These are phyloP conservation scores for Balanococcus diminutus DNA, from an alignment of 2,888 invertebrate genomes.

Conservation along the genomic window DNA sequence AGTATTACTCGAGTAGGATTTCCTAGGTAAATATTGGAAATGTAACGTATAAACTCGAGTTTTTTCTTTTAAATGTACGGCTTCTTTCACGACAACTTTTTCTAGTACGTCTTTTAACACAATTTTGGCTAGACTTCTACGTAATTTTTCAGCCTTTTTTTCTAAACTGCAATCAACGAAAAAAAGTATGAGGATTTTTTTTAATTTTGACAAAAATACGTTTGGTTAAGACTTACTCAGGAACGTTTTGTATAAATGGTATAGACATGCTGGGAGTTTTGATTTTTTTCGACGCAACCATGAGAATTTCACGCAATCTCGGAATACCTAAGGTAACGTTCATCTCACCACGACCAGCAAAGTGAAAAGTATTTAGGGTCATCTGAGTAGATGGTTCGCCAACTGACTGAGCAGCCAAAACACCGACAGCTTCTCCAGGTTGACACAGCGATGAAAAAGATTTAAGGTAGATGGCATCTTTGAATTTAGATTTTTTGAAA, in stretches of 20 bases:
- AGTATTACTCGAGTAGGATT: constrained; percentile 57
- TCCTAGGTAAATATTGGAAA: constrained; percentile 56
- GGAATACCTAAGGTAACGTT: constrained; percentile 99
- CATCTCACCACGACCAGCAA: constrained; percentile 99
- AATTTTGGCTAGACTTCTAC: constrained; percentile 77
- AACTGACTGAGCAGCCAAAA: constrained; percentile 95
- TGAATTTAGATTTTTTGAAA: constrained; percentile 47
- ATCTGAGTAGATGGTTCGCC: constrained; percentile 99
- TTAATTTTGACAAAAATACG: too few species aligned
- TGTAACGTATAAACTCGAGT: constrained; percentile 58
- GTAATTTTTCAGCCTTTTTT: constrained; percentile 71
- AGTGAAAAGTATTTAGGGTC: constrained; percentile 99
- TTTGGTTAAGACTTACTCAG: constrained; percentile 46
- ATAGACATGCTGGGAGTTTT: constrained; percentile 97
- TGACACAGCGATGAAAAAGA: constrained; percentile 62
- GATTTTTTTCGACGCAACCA: constrained; percentile 91
- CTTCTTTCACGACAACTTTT: constrained; percentile 69
- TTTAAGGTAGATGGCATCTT: constrained; percentile 61
- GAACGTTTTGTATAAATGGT: constrained; percentile 68
- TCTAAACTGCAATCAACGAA: constrained; percentile 62
- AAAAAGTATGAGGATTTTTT: not conserved
- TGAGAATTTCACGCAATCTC: constrained; percentile 91
- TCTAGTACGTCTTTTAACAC: constrained; percentile 80
- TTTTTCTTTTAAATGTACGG: constrained; percentile 66
- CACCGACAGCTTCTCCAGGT: constrained; percentile 95